These are phyloP conservation scores for Phymanthus crucifer DNA, from an alignment of 92 coral and sea anemone genomes.

Conservation along the genomic window DNA sequence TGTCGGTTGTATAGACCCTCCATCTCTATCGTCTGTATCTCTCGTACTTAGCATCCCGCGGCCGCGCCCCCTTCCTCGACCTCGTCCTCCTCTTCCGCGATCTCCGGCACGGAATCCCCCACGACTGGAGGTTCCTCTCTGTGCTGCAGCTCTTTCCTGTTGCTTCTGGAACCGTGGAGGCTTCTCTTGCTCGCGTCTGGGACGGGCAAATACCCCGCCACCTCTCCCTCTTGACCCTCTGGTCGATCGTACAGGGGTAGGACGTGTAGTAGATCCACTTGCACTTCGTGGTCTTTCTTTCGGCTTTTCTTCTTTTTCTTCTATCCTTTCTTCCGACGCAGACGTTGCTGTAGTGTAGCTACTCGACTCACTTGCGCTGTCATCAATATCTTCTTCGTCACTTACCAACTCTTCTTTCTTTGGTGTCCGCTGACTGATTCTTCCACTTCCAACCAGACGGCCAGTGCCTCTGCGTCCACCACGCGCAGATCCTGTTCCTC, in stretches of 20 bases:
- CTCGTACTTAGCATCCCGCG: slow-evolving; percentile 42
- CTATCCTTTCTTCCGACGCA: slow-evolving; percentile 84
- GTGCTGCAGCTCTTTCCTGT: slow-evolving; percentile 79
- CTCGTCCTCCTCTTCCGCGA: slow-evolving; percentile 69
- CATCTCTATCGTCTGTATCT: slow-evolving; percentile 37
- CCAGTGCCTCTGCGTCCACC: slow-evolving; percentile 69
- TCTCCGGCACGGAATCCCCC: slow-evolving; percentile 59
- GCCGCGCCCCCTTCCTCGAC: slow-evolving; percentile 69
- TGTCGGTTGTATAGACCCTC: slow-evolving; percentile 57
- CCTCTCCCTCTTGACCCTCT: slow-evolving; percentile 55
- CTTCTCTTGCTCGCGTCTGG: slow-evolving; percentile 76
- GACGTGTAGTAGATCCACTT: slow-evolving; percentile 36
- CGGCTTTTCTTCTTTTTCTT: slow-evolving; percentile 43
- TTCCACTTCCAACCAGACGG: slow-evolving; percentile 79
- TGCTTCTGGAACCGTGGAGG: slow-evolving; percentile 98
- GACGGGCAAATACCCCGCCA: slow-evolving; percentile 64
- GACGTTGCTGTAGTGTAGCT: slow-evolving; percentile 91
- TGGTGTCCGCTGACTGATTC: slow-evolving; percentile 54
- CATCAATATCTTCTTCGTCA: slow-evolving; percentile 61
- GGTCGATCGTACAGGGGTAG: slow-evolving; percentile 32
- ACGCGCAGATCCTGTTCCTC: slow-evolving; percentile 62
- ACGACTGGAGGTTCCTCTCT: slow-evolving; percentile 58
- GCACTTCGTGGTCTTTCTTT: slow-evolving; percentile 53
- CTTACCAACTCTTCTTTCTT: slow-evolving; percentile 61
- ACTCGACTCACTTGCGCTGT: slow-evolving; percentile 71